Evolutionary conservation across 2,797 vertebrate genomes (phyloP).

Genomic region (Scyliorhinus canicula): DNA sequence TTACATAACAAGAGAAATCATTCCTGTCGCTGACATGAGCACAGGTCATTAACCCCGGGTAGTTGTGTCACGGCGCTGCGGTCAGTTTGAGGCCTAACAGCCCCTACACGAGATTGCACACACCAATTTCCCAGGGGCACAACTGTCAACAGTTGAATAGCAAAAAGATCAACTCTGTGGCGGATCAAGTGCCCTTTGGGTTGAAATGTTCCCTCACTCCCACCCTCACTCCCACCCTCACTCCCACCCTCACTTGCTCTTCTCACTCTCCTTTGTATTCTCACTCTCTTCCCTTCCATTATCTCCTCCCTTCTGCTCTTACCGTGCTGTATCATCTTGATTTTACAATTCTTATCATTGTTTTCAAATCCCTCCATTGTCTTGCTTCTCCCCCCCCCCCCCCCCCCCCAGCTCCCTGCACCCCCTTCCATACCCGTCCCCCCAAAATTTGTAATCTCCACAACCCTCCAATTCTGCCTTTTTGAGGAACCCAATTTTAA

Average conservation of each 20-base stretch:
- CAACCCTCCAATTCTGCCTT: no score
- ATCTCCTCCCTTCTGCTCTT: no score
- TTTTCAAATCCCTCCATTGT: neutral
- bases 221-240: neutral
- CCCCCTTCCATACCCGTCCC: no score
- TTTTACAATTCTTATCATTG: neutral
- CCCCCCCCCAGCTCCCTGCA: no score
- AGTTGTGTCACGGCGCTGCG: neutral
- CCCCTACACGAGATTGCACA: neutral
- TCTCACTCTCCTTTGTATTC: no score
- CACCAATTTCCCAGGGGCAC: neutral
- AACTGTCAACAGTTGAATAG: neutral
- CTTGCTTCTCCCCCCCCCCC: neutral
- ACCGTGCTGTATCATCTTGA: no score
- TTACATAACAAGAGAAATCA: neutral
- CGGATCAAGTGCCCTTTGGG: neutral
- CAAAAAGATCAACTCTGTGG: neutral
- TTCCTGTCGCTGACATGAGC: no score
- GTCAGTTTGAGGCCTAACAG: neutral
- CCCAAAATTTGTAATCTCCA: no score
- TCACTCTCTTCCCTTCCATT: neutral
- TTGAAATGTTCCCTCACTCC: no score
- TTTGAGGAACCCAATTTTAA: neutral
- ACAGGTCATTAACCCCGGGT: neutral
- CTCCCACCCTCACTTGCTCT: no score